These are phyloP conservation scores for Otus sunia DNA, from an alignment of 2,113 vertebrate genomes.

Conservation along the genomic window DNA sequence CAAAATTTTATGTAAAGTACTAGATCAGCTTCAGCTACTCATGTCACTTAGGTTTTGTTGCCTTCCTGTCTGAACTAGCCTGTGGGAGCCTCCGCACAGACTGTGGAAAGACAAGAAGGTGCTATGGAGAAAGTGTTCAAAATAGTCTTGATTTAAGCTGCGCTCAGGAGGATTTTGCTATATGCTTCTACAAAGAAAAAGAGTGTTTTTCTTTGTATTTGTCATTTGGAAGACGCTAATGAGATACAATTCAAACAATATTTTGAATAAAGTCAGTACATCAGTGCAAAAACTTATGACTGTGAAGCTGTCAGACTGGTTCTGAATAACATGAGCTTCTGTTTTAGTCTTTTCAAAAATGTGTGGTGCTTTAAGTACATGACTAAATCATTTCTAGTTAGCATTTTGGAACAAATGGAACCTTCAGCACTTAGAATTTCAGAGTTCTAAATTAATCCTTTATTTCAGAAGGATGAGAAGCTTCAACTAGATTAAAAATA, in stretches of 20 bases:
- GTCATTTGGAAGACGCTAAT: neutral
- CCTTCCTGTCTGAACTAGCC: neutral
- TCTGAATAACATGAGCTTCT: slow-evolving; percentile 47
- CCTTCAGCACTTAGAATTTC: neutral
- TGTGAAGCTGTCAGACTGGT: slow-evolving; percentile 27
- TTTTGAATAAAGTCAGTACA: slow-evolving; percentile 25
- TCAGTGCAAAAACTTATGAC: neutral
- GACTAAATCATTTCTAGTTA: neutral
- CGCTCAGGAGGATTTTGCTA: neutral
- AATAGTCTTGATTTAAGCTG: neutral
- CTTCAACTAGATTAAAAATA: neutral
- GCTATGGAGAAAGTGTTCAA: neutral
- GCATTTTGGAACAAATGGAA: neutral
- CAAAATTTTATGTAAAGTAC: neutral
- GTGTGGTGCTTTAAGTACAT: neutral
- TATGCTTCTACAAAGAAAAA: neutral
- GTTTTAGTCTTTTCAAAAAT: slow-evolving; percentile 3
- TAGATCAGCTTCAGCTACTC: neutral
- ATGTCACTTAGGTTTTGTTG: neutral
- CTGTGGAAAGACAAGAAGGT: neutral
- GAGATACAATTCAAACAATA: slow-evolving; percentile 6
- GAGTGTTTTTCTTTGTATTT: slow-evolving; percentile 6
- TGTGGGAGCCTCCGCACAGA: neutral
- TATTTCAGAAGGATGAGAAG: neutral
- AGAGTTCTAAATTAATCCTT: neutral